Conservation (phyloP, 1,140 invertebrate genomes). For the Paraescarpia echinospica region DNA sequence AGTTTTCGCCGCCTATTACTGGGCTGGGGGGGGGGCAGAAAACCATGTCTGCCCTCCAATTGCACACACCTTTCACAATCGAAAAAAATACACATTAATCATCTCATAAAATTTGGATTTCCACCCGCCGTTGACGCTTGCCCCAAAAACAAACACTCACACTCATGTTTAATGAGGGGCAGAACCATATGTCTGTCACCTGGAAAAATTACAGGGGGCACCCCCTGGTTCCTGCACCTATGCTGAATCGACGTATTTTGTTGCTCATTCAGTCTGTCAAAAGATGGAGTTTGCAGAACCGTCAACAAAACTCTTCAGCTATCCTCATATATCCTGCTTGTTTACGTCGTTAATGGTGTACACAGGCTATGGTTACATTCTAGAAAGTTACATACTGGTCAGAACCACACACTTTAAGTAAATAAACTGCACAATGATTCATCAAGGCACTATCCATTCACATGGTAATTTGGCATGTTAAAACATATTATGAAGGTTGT, state of each 20-base stretch:
- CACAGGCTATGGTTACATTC: background rate
- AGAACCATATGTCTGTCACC: no score
- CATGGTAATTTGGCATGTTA: background rate
- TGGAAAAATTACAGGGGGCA: no score
- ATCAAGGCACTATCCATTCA: background rate
- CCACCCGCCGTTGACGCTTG: no score
- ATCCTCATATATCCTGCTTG: background rate
- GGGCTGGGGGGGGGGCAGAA: no score
- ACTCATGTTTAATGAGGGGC: no score
- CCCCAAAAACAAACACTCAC: no score
- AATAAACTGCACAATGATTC: background rate
- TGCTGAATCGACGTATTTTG: background rate
- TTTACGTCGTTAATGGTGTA: background rate
- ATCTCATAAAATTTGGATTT: no score
- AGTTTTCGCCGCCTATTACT: no score
- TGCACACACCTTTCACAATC: no score
- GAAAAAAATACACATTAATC: no score
- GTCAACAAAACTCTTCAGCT: background rate
- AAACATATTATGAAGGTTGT: no score
- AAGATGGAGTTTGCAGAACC: background rate
- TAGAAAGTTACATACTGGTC: background rate
- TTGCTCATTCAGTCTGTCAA: background rate
- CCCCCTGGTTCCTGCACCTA: background rate
- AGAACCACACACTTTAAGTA: background rate
- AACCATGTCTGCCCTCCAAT: no score